Conservation (phyloP, 2,888 invertebrate species). For the Rhorus exstirpatorius region DNA sequence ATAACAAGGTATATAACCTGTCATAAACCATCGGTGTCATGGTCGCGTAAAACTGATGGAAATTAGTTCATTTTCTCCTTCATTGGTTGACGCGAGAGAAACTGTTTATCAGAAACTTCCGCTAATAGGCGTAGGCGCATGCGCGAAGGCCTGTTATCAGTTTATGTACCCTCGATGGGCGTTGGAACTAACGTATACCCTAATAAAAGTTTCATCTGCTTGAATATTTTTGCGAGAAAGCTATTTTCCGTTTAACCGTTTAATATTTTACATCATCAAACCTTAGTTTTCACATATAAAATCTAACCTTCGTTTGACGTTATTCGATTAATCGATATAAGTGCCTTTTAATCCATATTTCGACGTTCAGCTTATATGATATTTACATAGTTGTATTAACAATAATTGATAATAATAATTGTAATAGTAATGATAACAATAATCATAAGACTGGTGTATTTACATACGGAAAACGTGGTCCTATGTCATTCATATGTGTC, state of each 20-base stretch:
- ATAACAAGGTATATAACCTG: too few relatives aligned
- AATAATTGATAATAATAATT: constrained; percentile 53
- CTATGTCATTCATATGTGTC: constrained; percentile 84
- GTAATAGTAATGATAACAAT: constrained; percentile 33
- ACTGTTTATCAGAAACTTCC: too few relatives aligned
- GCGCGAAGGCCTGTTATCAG: too few relatives aligned
- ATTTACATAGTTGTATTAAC: constrained; percentile 64
- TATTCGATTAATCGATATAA: constrained; percentile 69
- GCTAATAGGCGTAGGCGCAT: too few relatives aligned
- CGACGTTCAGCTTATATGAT: constrained; percentile 66
- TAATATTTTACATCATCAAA: constrained; percentile 61
- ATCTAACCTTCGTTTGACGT: constrained; percentile 76
- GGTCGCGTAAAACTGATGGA: too few relatives aligned
- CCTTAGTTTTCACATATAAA: constrained; percentile 77
- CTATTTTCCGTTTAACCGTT: constrained; percentile 37
- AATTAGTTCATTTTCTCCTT: too few relatives aligned
- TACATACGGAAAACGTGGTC: constrained; percentile 83
- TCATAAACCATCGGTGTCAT: too few relatives aligned
- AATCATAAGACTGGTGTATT: constrained; percentile 75
- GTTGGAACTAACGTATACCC: too few relatives aligned
- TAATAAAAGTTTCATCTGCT: constrained; percentile 49
- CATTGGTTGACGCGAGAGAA: too few relatives aligned
- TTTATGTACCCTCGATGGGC: too few relatives aligned
- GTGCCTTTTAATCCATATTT: constrained; percentile 58
- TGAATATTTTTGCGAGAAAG: constrained; percentile 44